Conservation (phyloP, 2,113 vertebrate species). For the Thymallus thymallus region DNA sequence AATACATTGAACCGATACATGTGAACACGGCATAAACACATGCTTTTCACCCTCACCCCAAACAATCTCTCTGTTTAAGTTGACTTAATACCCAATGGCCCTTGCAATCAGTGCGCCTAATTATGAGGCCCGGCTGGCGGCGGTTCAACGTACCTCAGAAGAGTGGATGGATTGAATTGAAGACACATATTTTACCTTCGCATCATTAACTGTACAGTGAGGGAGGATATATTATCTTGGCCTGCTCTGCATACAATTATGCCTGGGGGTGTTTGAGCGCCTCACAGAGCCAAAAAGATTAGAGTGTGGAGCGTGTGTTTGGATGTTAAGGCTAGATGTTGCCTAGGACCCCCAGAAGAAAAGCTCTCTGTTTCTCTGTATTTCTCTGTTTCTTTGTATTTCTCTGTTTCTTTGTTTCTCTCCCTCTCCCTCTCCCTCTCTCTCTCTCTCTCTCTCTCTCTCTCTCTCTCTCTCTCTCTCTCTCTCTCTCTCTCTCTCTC, state of each 20-base stretch:
- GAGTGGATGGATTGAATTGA: slow-evolving; percentile 1
- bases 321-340: slow-evolving; percentile 15
- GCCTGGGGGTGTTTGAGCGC: slow-evolving; percentile 13
- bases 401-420: background rate
- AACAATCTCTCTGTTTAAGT: background rate
- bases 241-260: slow-evolving; percentile 3
- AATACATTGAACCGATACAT: slow-evolving; percentile 45
- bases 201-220: slow-evolving; percentile 24
- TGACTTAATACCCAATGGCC: background rate
- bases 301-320: slow-evolving; percentile 15
- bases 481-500: background rate
- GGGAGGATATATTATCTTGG: background rate
- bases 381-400: background rate
- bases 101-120: background rate
- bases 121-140: slow-evolving; percentile 9
- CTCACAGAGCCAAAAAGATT: slow-evolving; percentile 29
- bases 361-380: background rate
- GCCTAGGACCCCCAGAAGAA: slow-evolving; percentile 12
- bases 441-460: background rate
- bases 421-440: background rate
- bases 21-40: background rate
- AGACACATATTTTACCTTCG: background rate
- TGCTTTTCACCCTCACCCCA: background rate
- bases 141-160: background rate
- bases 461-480: background rate